Base-by-base conservation (phyloP, 2,888 invertebrate genomes). In the Spialia ferax region DNA sequence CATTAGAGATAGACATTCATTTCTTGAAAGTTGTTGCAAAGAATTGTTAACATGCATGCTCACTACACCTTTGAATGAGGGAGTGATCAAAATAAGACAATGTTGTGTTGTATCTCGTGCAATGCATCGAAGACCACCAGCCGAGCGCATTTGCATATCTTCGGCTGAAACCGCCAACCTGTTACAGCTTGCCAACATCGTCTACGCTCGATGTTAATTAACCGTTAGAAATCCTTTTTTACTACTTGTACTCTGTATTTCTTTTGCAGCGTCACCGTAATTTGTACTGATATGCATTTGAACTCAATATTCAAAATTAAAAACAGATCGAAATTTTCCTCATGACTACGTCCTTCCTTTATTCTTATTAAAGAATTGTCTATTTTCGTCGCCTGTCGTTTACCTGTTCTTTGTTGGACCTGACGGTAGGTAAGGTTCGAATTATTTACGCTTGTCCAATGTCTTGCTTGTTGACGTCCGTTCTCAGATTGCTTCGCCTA, bases 101-200 rank as follows among this genome's bases (percentile, higher is more conserved):
- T 72, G 74, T 69, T 70, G 69, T 70, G 64, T 71, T 75, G 75
- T 75, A 74, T 74, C 71, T 69, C 59, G 70, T 54, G 70, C 68
- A 73, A 69, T 73, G 78, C 80, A 84, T 83, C 82, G 77, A 70
- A 79, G 89, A 89, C 90, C 89, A 89, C 89, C 89, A 80, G 79
- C 79, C 71, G 75, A 71, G 83, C 72, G 69, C 78, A 88, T 90
- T 90, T 84, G 85, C 89, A 88, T 90, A 86, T 85, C 84, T 74
- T 67, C 69, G 63, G 70, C 75, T 69, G 45, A 26, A 74, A 42
- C 73, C 77, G 72, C 76, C 71, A 75, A 81, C 84, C 82, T 83
- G 84, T 81, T 80, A 79, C 77, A 71, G 68, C 71, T 73, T 74
- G 74, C 75, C 63, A 32, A 23, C 52, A 22, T 22, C 50, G 50